phyloP scores from a whole-genome alignment of 2,113 vertebrate species.

The Pangasianodon gigas region DNA sequence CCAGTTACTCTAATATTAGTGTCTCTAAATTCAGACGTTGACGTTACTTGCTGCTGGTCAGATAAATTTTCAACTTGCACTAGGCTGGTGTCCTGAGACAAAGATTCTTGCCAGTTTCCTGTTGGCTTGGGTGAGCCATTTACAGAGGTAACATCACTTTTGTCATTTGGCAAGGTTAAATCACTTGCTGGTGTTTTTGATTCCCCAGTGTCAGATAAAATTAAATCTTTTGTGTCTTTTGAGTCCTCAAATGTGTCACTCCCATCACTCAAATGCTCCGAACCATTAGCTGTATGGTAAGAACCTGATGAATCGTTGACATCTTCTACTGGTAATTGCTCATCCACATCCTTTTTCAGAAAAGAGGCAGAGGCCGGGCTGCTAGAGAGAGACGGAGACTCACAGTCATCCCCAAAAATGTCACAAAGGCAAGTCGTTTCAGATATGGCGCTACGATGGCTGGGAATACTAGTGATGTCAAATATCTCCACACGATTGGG shows the following conservation, averaged over 20 bases:
- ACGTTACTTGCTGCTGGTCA: conserved; percentile 12
- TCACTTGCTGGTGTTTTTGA: conserved; percentile 5
- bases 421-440: conserved; percentile 80
- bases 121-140: not conserved
- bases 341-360: conserved; percentile 59
- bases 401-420: conserved; percentile 77
- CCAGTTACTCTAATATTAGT: conserved; percentile 23
- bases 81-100: conserved; percentile 1
- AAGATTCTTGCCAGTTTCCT: conserved; percentile 11
- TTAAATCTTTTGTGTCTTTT: conserved; percentile 49
- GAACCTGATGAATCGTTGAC: conserved; percentile 79
- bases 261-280: conserved; percentile 76
- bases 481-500: conserved; percentile 78
- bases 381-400: conserved; percentile 66
- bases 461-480: conserved; percentile 72
- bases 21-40: conserved; percentile 39
- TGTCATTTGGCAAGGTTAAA: conserved; percentile 14
- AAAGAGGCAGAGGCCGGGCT: conserved; percentile 63
- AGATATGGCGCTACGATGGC: conserved; percentile 69
- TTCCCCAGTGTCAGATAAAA: not conserved
- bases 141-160: conserved; percentile 11
- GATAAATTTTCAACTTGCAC: conserved; percentile 15
- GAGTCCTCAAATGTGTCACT: conserved; percentile 77
- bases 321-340: conserved; percentile 60
- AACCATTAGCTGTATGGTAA: conserved; percentile 84